Conservation (phyloP, 2,113 vertebrate genomes). For the Bos indicus region DNA sequence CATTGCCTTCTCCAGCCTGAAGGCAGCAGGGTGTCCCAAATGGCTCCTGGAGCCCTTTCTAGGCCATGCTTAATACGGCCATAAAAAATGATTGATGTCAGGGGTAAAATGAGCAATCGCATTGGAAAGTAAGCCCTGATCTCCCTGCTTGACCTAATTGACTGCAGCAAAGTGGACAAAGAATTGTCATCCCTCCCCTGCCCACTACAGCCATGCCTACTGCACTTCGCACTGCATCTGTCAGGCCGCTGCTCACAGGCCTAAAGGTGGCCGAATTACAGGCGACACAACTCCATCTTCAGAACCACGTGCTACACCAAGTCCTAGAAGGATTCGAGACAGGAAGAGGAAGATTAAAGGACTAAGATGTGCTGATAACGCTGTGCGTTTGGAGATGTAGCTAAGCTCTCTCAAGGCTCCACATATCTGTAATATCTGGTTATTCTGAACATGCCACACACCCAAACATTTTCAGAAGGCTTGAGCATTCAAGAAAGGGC, state of each 20-base stretch:
- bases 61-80: neutral
- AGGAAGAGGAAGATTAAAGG: neutral
- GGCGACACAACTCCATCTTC: neutral
- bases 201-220: neutral
- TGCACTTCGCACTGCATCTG: neutral
- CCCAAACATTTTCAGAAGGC: neutral
- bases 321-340: neutral
- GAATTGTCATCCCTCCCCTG: neutral
- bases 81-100: neutral
- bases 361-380: neutral
- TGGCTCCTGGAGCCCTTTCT: neutral
- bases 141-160: neutral
- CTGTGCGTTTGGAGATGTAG: neutral
- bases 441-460: neutral
- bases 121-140: neutral
- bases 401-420: neutral
- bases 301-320: neutral
- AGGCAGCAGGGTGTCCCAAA: neutral
- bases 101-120: neutral
- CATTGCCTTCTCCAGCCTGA: neutral
- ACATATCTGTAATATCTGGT: neutral
- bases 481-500: neutral
- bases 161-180: neutral
- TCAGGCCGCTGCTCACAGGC: neutral
- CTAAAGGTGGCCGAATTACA: neutral